Evolutionary conservation across 2,888 invertebrate genomes (phyloP), one percentile per base, ranked within the genome.

Genomic region (Platyscelio sp.): DNA sequence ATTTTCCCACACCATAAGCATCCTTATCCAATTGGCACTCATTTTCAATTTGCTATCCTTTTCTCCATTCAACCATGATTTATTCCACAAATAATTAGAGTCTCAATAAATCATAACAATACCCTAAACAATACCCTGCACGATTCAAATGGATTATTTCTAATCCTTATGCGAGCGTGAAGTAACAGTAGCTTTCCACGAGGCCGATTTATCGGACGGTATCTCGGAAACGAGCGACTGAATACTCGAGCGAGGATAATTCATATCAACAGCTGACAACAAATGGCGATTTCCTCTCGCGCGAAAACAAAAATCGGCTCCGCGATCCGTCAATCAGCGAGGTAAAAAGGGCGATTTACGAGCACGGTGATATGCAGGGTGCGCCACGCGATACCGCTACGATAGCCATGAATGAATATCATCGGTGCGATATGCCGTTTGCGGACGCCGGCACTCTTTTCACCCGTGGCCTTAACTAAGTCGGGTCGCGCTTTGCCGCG

Each of bases 401-500:
- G 76, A 76, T 81, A 75, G 81, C 81, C 76, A 81, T 81, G 81
- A 70, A 81, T 63, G 75, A 81, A 81, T 76, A 70, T 81, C 81
- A 76, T 76, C 81, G 75, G 81, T 81, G 81, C 75, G 76, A 75
- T 81, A 81, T 81, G 81, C 81, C 75, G 70, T 81, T 70, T 81
- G 81, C 70, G 70, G 71, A 38, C 58, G 40, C 67, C 67, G 67
- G 51, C 63, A 46, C 56, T 33, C 58, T 65, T 80, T 80, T 74
- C 67, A 60, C 60, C 80, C 63, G 54, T 75, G 67, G 81, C 81
- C 75, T 74, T 81, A 80, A 74, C 76, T 76, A 58, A 83, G 71
- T 38, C 71, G 65, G 76, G 82, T 76, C 82, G 82, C 60, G 82
- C 76, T 77, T 83, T 77, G 82, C 72, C 67, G 72, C 67, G 77